Evolutionary conservation across 2,113 vertebrate genomes (phyloP).

Genomic region (Cyprinodon tularosa): DNA sequence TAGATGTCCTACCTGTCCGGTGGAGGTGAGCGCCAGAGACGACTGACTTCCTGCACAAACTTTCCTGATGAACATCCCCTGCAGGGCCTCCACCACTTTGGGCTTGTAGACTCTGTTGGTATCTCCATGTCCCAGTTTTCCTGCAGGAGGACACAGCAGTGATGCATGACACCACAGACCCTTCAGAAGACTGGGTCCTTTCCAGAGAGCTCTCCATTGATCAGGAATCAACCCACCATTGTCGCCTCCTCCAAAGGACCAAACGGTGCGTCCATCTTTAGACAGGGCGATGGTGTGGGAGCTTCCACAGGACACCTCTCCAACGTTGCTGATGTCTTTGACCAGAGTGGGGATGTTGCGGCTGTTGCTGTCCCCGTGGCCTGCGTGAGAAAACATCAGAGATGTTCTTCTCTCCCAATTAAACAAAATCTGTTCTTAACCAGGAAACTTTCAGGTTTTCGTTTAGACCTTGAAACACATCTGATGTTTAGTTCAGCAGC

Average conservation of each 20-base stretch:
- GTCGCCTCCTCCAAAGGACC: slow-evolving; percentile 86
- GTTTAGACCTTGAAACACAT: background rate
- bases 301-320: slow-evolving; percentile 84
- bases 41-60: slow-evolving; percentile 86
- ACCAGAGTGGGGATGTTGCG: slow-evolving; percentile 84
- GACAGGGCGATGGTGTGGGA: slow-evolving; percentile 84
- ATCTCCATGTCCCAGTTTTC: slow-evolving; percentile 85
- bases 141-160: slow-evolving; percentile 50
- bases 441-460: background rate
- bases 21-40: slow-evolving; percentile 83
- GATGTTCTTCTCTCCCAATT: background rate
- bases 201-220: too few relatives aligned
- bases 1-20: slow-evolving; percentile 77
- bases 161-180: background rate
- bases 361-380: slow-evolving; percentile 87
- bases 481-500: background rate
- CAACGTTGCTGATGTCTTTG: slow-evolving; percentile 85
- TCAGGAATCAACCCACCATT: slow-evolving; percentile 69
- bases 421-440: background rate
- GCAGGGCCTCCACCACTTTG: slow-evolving; percentile 83
- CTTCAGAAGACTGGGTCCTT: background rate
- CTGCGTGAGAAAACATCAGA: slow-evolving; percentile 40
- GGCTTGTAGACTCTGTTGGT: slow-evolving; percentile 85
- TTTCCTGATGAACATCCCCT: slow-evolving; percentile 85
- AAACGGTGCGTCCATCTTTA: slow-evolving; percentile 83